Evolutionary conservation across 2,113 vertebrate genomes (phyloP), one percentile per base, ranked within the genome.

Genomic region (Gambusia affinis): DNA sequence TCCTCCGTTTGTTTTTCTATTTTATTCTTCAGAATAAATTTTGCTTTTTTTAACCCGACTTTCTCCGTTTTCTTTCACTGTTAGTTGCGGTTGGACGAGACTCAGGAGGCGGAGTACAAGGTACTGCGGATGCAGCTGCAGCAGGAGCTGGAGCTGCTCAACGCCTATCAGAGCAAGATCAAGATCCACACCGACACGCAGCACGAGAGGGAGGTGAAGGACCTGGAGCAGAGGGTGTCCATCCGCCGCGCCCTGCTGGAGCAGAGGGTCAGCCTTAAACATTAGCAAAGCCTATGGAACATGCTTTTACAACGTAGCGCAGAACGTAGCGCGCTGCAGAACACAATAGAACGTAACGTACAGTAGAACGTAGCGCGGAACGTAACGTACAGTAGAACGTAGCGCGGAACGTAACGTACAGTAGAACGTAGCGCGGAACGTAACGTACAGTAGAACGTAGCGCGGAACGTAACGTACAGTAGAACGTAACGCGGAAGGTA

Each of bases 91-190:
- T 76, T 97, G 89, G 96, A 97, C 60, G 96, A 97, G 91, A 97
- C 96, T 8, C 96, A 97, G 90, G 96, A 97, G 78, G 95, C 96
- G 0, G 96, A 97, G 88, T 97, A 97, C 85, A 96, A 97, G 90
- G 95, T 95, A 75, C 91, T 97, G 76, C 93, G 96, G 70, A 96
- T 97, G 94, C 97, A 97, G 91, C 94, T 97, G 83, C 97, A 97
- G 79, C 96, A 97, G 86, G 97, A 97, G 81, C 90, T 97, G 80
- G 97, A 97, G 89, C 91, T 97, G 69, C 96, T 97, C 3, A 97
- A 97, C 3, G 97, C 97, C 69, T 97, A 97, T 83, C 97, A 97
- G 95, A 97, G 96, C 88, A 97, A 97, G 88, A 97, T 97, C 92
- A 97, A 97, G 93, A 97, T 97, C 87, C 97, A 97, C 85, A 97